phyloP scores from a whole-genome alignment of 1,140 invertebrate genomes.

The Hylaeus volcanicus region DNA sequence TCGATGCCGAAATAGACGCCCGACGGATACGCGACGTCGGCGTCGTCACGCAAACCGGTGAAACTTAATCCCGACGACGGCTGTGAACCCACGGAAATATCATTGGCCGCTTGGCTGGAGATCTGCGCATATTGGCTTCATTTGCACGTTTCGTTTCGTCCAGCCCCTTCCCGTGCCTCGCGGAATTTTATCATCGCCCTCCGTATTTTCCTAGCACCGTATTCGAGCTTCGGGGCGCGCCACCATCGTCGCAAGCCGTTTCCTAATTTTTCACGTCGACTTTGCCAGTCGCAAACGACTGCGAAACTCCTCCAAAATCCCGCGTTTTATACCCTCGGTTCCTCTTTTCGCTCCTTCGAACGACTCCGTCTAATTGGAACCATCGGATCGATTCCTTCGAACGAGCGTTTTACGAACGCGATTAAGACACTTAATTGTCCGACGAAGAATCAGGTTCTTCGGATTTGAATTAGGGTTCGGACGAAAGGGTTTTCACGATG shows the following conservation, averaged over 20 bases:
- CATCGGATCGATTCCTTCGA: no score
- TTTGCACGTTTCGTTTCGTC: slow-evolving; percentile 78
- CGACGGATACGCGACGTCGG: neutral
- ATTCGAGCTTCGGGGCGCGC: neutral
- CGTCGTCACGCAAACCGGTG: slow-evolving; percentile 16
- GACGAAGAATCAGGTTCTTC: no score
- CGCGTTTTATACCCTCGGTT: neutral
- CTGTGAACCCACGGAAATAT: slow-evolving; percentile 67
- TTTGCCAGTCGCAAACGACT: neutral
- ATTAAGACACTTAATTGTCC: no score
- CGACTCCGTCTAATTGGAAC: no score
- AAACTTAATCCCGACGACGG: slow-evolving; percentile 71
- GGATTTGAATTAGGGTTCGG: no score
- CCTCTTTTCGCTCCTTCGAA: no score
- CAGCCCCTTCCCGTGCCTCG: slow-evolving; percentile 20
- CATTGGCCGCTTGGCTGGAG: slow-evolving; percentile 71
- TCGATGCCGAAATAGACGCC: slow-evolving; percentile 3
- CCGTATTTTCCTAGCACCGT: slow-evolving; percentile 3
- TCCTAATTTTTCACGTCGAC: slow-evolving; percentile 5
- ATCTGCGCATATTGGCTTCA: slow-evolving; percentile 77
- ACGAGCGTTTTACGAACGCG: no score
- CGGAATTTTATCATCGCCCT: slow-evolving; percentile 27
- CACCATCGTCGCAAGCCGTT: neutral
- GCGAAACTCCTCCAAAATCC: neutral
- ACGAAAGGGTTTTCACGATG: no score